Base-by-base conservation (phyloP, 92 coral and sea anemone genomes). In the Siderastrea radians region DNA sequence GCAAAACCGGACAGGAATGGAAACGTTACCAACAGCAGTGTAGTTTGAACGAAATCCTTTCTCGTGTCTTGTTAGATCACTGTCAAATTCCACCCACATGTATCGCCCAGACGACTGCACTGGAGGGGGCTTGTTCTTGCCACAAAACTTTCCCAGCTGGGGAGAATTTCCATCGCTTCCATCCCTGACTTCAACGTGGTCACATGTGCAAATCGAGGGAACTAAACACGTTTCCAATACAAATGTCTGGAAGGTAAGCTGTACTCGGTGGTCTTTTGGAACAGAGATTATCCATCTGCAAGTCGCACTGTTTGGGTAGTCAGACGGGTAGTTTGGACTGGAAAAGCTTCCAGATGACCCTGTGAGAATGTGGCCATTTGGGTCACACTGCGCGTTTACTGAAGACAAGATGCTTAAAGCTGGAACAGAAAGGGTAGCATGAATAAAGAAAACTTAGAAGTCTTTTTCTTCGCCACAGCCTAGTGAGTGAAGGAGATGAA, bases 181-280 rank as follows among this genome's bases (percentile, higher is more conserved):
- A 84, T 94, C 98, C 19, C 95, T 91, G 50, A 96, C 71, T 68
- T 86, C 88, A 74, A 94, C 94, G 81, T 54, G 95, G 68, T 96
- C 99, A 84, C 89, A 94, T 17, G 88, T 88, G 75, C 98, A 96
- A 2, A 80, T 45, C 15, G 86, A 84, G 9, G 76, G 81, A 26
- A 79, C 73, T 0, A 26, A 1, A 11, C 82, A 78, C 7, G 5
- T 61, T 67, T 96, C 98, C 53, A 96, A 54, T 19, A 88, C 50
- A 70, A 96, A 94, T 38, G 87, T 78, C 46, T 65, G 81, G 87
- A 96, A 96, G 16, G 71, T 72, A 16, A 96, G 82, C 75, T 64
- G 80, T n/a, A 93, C 52, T 9, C 74, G 50, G 26, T 88, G 13
- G 9, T 51, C 74, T 44, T 57, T 17, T 58, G 86, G 89, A 51